Conservation (phyloP, 2,797 vertebrate genomes). For the Manis pentadactyla region DNA sequence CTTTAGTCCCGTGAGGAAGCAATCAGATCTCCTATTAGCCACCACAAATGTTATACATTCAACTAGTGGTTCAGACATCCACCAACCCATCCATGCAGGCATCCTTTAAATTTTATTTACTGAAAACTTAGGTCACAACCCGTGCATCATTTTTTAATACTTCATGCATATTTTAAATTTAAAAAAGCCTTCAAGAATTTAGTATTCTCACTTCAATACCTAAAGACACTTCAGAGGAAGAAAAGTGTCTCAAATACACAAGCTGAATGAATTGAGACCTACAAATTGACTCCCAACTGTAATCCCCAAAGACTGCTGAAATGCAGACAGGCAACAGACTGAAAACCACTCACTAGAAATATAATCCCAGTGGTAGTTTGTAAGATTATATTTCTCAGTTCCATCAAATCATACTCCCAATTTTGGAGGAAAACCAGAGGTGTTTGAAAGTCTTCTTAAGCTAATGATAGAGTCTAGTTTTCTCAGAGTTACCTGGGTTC, state of each 20-base stretch:
- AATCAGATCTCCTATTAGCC: not conserved
- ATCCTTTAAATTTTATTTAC: not conserved
- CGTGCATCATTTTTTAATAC: not conserved
- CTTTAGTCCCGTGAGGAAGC: not conserved
- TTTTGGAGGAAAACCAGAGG: not conserved
- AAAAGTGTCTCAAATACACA: not conserved
- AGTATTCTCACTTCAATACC: not conserved
- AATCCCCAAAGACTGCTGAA: not conserved
- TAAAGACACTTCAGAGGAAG: not conserved
- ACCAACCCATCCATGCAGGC: not conserved
- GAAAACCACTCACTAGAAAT: constrained; percentile 21
- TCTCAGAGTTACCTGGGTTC: constrained; percentile 26
- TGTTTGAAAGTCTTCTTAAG: not conserved
- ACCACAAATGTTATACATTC: not conserved
- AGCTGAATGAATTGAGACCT: not conserved
- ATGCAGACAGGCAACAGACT: not conserved
- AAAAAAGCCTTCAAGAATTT: not conserved
- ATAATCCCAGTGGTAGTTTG: not conserved
- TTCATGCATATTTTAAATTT: not conserved
- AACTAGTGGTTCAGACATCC: not conserved
- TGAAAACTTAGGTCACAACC: not conserved
- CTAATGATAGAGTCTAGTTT: not conserved
- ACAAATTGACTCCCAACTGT: not conserved
- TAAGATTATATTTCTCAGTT: not conserved
- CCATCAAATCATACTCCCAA: not conserved